A percentile compares a stretch with the other conserved stretches of the same genome.
Conservation (phyloP, 2,888 invertebrate genomes). For the Chalcosyrphus nemorum region DNA sequence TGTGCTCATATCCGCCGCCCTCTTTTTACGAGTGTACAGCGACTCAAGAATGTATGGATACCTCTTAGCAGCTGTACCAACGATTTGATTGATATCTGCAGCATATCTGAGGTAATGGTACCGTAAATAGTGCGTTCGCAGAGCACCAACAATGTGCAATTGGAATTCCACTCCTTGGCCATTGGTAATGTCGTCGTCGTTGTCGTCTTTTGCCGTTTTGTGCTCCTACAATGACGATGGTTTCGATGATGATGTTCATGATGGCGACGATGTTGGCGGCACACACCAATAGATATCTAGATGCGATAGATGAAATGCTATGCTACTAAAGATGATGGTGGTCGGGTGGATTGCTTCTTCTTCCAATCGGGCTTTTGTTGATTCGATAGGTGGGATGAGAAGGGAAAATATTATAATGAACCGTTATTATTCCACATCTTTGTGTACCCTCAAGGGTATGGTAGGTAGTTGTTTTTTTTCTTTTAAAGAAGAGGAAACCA, state of each 20-base stretch:
- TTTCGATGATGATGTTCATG: neutral
- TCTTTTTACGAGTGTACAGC: constrained; percentile 5
- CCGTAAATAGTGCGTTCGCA: constrained; percentile 66
- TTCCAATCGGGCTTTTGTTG: neutral
- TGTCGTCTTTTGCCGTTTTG: neutral
- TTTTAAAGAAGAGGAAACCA: constrained; percentile 30
- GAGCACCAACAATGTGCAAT: constrained; percentile 35
- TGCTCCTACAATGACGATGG: neutral
- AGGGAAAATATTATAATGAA: constrained; percentile 32
- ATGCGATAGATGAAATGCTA: constrained; percentile 12
- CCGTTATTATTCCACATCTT: constrained; percentile 56
- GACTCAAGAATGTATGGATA: constrained; percentile 29
- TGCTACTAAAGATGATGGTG: constrained; percentile 23
- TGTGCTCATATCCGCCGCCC: constrained; percentile 49
- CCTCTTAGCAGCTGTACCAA: constrained; percentile 5
- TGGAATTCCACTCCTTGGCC: constrained; percentile 46
- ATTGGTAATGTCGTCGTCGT: constrained; percentile 23
- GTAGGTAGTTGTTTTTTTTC: neutral
- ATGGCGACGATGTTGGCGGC: constrained; percentile 15
- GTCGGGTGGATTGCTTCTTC: constrained; percentile 16
- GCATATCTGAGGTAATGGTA: constrained; percentile 37
- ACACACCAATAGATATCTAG: constrained; percentile 16
- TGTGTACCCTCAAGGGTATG: constrained; percentile 49
- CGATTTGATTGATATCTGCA: constrained; percentile 55
- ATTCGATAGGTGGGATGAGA: constrained; percentile 19